Conservation (phyloP, 2,888 invertebrate genomes). For the Odontothrips loti region DNA sequence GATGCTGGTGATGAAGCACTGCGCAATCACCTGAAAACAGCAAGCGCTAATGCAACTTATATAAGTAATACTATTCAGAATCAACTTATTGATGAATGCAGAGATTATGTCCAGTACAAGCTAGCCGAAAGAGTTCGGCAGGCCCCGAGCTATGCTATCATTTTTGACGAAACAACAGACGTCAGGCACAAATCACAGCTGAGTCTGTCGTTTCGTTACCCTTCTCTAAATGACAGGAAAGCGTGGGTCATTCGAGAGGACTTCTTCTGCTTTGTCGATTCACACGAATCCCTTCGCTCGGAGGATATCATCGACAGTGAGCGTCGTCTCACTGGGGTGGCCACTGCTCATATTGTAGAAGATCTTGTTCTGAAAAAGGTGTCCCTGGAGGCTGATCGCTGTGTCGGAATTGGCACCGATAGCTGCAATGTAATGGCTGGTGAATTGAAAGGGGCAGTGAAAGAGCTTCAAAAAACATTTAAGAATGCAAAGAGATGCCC, state of each 20-base stretch:
- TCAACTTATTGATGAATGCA: conserved; percentile 40
- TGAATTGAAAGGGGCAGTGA: conserved; percentile 41
- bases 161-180: neutral
- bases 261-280: neutral
- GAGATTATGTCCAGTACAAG: conserved; percentile 36
- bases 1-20: conserved; percentile 39
- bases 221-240: neutral
- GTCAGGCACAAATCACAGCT: neutral
- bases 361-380: conserved; percentile 34
- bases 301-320: conserved; percentile 36
- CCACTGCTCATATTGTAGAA: conserved; percentile 38
- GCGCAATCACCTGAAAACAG: conserved; percentile 37
- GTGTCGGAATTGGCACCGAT: conserved; percentile 41
- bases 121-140: conserved; percentile 38
- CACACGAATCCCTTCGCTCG: neutral
- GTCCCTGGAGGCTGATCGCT: conserved; percentile 38
- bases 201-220: neutral
- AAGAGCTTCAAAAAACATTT: conserved; percentile 39
- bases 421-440: conserved; percentile 42
- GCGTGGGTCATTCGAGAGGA: neutral
- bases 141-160: neutral
- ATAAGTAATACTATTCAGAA: conserved; percentile 41
- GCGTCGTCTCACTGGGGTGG: conserved; percentile 38
- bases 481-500: conserved; percentile 39
- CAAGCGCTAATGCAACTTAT: conserved; percentile 40